Evolutionary conservation across 1,140 invertebrate species (phyloP).

Genomic region (Capitella teleta): DNA sequence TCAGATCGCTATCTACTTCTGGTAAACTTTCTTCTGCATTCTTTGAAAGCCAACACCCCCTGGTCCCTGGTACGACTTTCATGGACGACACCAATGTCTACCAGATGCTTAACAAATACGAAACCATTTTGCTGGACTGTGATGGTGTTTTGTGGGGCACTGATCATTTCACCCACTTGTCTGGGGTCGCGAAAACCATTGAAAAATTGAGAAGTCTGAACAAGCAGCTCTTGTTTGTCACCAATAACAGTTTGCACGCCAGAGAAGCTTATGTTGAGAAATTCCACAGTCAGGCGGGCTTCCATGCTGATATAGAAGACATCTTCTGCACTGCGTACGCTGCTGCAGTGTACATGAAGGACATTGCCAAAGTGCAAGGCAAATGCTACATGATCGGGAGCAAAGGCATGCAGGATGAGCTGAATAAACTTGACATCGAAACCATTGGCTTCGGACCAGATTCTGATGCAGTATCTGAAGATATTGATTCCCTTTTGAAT

Average conservation of each 20-base stretch:
- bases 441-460: conserved; percentile 35
- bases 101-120: conserved; percentile 20
- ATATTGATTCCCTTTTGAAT: conserved; percentile 15
- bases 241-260: conserved; percentile 27
- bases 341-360: conserved; percentile 21
- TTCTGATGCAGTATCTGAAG: conserved; percentile 16
- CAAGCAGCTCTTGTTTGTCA: conserved; percentile 26
- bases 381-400: conserved; percentile 25
- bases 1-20: no score
- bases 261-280: conserved; percentile 14
- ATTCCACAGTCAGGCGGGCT: conserved; percentile 18
- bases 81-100: neutral
- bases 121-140: conserved; percentile 26
- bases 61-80: no score
- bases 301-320: conserved; percentile 17
- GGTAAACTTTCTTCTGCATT: no score
- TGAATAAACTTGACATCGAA: conserved; percentile 29
- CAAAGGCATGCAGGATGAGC: conserved; percentile 35
- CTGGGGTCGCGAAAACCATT: conserved; percentile 16
- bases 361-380: conserved; percentile 15
- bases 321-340: conserved; percentile 23
- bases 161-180: conserved; percentile 21
- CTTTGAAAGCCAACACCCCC: no score
- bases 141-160: conserved; percentile 27
- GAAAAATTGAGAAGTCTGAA: conserved; percentile 14